Percentiles rank a stretch among this genome's conserved stretches.
Conservation (phyloP, 2,888 invertebrate genomes). For the Noctua janthe region DNA sequence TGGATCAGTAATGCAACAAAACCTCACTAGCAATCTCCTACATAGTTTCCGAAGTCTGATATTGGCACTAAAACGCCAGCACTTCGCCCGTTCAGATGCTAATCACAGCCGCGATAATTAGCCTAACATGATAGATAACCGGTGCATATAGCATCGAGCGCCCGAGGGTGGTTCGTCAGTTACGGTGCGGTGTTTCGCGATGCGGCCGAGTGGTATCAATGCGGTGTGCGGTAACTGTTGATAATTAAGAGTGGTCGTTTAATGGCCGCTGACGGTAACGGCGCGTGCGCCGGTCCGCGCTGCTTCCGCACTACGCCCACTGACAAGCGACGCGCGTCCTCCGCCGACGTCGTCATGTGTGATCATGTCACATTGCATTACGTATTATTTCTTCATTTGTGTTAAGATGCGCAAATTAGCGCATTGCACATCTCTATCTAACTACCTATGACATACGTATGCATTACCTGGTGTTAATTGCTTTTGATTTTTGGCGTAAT, state of each 20-base stretch:
- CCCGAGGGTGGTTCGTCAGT: constrained; percentile 70
- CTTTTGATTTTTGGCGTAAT: not conserved
- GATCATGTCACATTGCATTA: constrained; percentile 53
- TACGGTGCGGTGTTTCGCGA: constrained; percentile 73
- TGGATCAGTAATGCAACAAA: not conserved
- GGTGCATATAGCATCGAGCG: constrained; percentile 45
- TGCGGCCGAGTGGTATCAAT: constrained; percentile 74
- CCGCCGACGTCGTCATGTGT: constrained; percentile 62
- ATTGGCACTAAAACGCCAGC: constrained; percentile 31
- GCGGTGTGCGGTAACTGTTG: constrained; percentile 86
- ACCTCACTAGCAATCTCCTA: not conserved
- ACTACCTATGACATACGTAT: not conserved
- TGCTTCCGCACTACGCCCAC: constrained; percentile 84
- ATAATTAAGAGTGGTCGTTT: constrained; percentile 88
- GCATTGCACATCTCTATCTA: not conserved
- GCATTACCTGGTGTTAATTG: not conserved
- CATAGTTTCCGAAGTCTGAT: constrained; percentile 25
- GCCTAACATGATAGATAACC: constrained; percentile 56
- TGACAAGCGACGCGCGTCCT: constrained; percentile 70
- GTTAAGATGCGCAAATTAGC: constrained; percentile 12
- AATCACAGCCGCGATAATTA: constrained; percentile 51
- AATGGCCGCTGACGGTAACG: constrained; percentile 85
- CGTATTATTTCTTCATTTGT: constrained; percentile 34
- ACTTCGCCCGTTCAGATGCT: constrained; percentile 21
- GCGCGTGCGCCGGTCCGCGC: constrained; percentile 78